Evolutionary conservation across 2,888 invertebrate species (phyloP), one percentile per base, ranked within the genome.

Genomic region (Erynnis tages): DNA sequence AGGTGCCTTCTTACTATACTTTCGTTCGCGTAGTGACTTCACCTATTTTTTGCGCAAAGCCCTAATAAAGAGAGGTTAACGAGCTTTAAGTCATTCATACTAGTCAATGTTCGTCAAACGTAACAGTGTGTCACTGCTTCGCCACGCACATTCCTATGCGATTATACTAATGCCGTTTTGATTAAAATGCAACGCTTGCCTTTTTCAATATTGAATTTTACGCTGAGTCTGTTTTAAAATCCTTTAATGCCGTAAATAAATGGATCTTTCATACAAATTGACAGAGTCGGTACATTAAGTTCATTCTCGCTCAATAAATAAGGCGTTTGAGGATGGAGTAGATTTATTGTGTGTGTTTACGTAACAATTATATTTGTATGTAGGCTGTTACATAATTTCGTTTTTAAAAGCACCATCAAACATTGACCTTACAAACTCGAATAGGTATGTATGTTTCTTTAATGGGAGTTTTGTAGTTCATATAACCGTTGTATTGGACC

Each of bases 141-240:
- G 73, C 70, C 65, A 81, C 77, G 76, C 76, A 76, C 81, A 85
- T 85, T 86, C 82, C 79, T 76, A 77, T 67, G 72, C 80, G 85
- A 87, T 86, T 86, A 85, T 71, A 79, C 80, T 88, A 88, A 88
- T 88, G 71, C 88, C 82, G 68, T 77, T 85, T 88, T 88, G 85
- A 88, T 88, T 86, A 87, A 87, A 88, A 84, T 80, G 79, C 82
- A 84, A 76, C 62, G 61, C 63, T 65, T 76, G 75, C 78, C 74
- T 79, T 81, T 80, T 83, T 79, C 79, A 79, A 83, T 85, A 84
- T 86, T 82, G 79, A 81, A 82, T 82, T 82, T 82, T 71, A 76
- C 73, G 81, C 74, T 74, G 75, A 65, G 68, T 66, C 68, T 67
- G 65, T 66, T 78, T 75, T 66, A 59, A 72, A 75, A 67, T 73